phyloP scores from a whole-genome alignment of 2,797 vertebrate species.

The Molossus alvarezi region DNA sequence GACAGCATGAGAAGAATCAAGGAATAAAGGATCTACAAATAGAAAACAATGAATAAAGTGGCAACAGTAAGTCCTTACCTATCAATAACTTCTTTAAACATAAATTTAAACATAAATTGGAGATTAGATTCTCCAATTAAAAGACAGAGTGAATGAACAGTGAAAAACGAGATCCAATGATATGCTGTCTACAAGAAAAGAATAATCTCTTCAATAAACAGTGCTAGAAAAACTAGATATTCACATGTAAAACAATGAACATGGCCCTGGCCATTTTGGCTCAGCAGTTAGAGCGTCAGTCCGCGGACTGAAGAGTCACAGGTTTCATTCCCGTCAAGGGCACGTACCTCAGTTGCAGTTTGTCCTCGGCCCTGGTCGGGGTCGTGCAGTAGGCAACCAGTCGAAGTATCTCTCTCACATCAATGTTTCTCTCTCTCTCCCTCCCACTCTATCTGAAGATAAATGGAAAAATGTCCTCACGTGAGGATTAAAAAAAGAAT shows the following conservation, averaged over 20 bases:
- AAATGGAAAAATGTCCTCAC: no score
- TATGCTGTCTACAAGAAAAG: neutral
- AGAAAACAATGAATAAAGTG: neutral
- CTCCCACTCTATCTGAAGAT: no score
- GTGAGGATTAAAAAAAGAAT: neutral
- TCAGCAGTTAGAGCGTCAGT: no score
- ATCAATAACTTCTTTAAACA: neutral
- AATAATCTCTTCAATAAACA: neutral
- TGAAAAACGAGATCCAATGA: neutral
- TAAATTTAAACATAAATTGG: neutral
- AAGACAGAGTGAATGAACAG: neutral
- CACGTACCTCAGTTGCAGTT: no score
- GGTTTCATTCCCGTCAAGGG: no score
- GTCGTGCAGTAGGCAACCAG: no score
- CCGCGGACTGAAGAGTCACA: no score
- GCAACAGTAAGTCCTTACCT: neutral
- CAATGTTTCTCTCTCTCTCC: no score
- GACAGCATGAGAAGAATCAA: neutral
- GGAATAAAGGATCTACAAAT: neutral
- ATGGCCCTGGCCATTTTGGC: neutral
- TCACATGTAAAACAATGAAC: neutral
- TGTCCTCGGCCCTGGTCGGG: no score
- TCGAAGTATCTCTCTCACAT: no score
- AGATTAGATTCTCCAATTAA: neutral
- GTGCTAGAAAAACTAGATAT: conserved; percentile 12